Evolutionary conservation across 2,113 vertebrate genomes (phyloP).

Genomic region (Phasianus colchicus): DNA sequence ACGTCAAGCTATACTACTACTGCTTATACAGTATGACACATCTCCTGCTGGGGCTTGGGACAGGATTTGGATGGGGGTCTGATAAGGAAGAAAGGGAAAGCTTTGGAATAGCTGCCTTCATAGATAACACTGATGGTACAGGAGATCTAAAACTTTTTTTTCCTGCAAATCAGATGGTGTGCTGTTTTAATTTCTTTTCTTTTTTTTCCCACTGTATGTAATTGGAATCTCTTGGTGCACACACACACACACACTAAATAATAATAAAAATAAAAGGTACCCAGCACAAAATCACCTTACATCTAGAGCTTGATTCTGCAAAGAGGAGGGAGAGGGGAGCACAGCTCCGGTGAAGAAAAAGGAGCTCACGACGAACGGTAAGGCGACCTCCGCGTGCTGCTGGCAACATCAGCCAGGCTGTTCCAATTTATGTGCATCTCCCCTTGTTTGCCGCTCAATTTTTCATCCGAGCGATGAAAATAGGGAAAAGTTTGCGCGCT

Average conservation of each 20-base stretch:
- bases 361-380: fast-evolving
- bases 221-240: neutral
- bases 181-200: too few relatives aligned
- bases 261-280: neutral
- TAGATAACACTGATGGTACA: fast-evolving
- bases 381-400: neutral
- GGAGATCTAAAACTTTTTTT: neutral
- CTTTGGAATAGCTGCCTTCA: neutral
- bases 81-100: neutral
- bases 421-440: neutral
- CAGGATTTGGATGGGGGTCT: neutral
- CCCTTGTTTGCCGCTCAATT: fast-evolving
- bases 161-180: neutral
- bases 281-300: neutral
- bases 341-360: neutral
- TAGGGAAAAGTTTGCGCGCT: fast-evolving
- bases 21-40: neutral
- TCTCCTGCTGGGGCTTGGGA: fast-evolving
- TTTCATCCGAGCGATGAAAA: neutral
- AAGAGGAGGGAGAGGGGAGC: neutral
- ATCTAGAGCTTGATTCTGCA: neutral
- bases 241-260: too few relatives aligned
- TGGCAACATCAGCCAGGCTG: neutral
- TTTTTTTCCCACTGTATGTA: fast-evolving
- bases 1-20: neutral